A percentile compares a stretch with the other conserved stretches of the same genome.
These are phyloP conservation scores for Heteromormyrus szaboi DNA, from an alignment of 2,797 vertebrate species.

Conservation along the genomic window DNA sequence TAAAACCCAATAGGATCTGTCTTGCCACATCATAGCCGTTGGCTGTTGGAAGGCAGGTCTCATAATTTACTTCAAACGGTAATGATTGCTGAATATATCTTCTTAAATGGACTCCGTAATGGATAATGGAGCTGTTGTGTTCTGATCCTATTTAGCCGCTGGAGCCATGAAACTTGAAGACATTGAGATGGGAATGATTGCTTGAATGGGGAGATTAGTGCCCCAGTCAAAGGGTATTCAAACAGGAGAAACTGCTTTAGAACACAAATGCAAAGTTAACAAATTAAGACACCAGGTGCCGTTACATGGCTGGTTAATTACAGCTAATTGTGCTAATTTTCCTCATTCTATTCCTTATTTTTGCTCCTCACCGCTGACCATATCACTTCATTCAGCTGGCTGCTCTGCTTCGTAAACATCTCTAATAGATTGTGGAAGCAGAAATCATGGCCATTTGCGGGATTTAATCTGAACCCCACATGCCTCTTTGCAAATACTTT, in stretches of 20 bases:
- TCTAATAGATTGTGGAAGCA: background rate
- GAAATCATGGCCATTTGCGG: background rate
- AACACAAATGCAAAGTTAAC: background rate
- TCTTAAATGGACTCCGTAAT: slow-evolving; percentile 8
- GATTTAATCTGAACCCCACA: background rate
- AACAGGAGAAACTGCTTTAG: background rate
- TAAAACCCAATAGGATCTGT: background rate
- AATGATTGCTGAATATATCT: slow-evolving; percentile 9
- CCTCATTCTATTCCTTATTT: background rate
- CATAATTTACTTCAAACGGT: slow-evolving; percentile 12
- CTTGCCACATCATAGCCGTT: background rate
- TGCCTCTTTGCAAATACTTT: background rate
- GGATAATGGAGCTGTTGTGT: slow-evolving; percentile 14
- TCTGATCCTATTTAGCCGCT: background rate
- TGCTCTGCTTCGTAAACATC: background rate
- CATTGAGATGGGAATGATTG: background rate
- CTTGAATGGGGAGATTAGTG: slow-evolving; percentile 2
- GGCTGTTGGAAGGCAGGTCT: background rate
- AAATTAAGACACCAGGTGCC: background rate
- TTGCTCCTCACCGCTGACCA: background rate
- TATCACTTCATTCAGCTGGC: background rate
- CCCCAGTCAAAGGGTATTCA: background rate
- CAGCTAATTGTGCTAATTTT: background rate
- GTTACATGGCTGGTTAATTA: background rate
- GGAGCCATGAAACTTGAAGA: background rate